Conservation (phyloP, 2,888 invertebrate genomes). For the Drosophila differens region DNA sequence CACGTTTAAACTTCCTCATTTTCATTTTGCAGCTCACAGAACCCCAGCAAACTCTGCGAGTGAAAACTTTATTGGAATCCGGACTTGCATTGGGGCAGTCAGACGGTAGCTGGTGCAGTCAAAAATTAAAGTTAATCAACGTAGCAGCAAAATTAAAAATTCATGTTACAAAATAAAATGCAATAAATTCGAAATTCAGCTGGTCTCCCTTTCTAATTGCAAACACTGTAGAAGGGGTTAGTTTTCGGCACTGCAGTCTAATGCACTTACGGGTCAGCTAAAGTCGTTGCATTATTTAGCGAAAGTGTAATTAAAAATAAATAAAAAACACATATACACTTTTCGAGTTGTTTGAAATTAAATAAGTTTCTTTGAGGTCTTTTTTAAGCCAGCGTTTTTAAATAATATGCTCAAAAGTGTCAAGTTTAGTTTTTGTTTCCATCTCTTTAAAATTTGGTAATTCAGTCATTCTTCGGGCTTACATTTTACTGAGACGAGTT, state of each 20-base stretch:
- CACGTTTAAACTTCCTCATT: constrained; percentile 13
- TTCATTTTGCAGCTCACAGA: constrained; percentile 34
- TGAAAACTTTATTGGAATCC: constrained; percentile 42
- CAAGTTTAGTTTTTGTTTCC: not conserved
- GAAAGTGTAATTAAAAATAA: constrained; percentile 55
- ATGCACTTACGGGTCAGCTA: constrained; percentile 48
- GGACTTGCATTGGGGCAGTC: constrained; percentile 24
- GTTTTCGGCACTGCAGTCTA: constrained; percentile 17
- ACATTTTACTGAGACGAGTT: not conserved
- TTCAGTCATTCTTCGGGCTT: not conserved
- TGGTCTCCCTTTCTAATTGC: constrained; percentile 43
- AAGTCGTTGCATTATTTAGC: constrained; percentile 52
- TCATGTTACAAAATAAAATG: constrained; percentile 62
- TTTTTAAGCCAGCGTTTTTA: not conserved
- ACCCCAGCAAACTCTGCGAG: constrained; percentile 19
- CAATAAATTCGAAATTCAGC: constrained; percentile 57
- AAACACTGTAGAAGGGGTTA: constrained; percentile 31
- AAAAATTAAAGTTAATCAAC: constrained; percentile 64
- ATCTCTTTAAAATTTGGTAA: not conserved
- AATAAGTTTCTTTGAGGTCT: constrained; percentile 40
- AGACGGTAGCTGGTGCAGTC: constrained; percentile 39
- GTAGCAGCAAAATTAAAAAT: constrained; percentile 66
- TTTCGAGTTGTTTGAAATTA: constrained; percentile 41
- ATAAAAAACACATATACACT: constrained; percentile 30
- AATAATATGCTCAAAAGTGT: not conserved